Evolutionary conservation across 2,113 vertebrate species (phyloP), one percentile per base, ranked within the genome.

Genomic region (Symphodus melops): DNA sequence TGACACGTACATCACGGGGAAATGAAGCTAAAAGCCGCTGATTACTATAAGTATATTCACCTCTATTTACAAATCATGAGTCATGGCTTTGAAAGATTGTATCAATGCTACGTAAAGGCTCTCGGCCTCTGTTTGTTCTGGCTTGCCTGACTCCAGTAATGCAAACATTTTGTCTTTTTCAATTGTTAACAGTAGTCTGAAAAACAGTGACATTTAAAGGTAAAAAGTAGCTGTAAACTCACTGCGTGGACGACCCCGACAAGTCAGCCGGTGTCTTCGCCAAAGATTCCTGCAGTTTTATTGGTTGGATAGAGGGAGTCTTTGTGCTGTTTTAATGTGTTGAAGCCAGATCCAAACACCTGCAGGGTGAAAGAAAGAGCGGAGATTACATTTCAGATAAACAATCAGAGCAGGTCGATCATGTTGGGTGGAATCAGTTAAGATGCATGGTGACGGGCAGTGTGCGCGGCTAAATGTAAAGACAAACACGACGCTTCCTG

Each of bases 321-420:
- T 55, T 20, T 20, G 7, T 16, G 71, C 49, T 36, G 17, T 57
- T 8, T 33, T 10, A 0, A 10, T 5, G 13, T 10, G 9, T 6
- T 21, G n/a, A 53, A 20, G 37, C 58, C 58, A 37, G 39, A 51
- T 42, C 33, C 48, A 78, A 69, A 72, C 13, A 80, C 70, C 83
- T 82, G 66, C 4, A 60, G 16, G 23, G 59, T 1, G 53, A n/a
- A 56, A 23, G 61, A 13, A 44, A 51, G 12, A 19, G 49, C 7
- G 42, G n/a, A 12, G 19, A 57, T 23, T 3, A 37, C 7, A 8
- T 48, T 14, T 3, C 8, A 76, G 37, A 55, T 46, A 5, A 51
- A 23, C 8, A 1, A 56, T 46, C 20, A 39, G 10, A 56, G 58
- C 61, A 33, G 8, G 19, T 60, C 52, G 52, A 62, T 39, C 12